Evolutionary conservation across 2,888 invertebrate species (phyloP).

Genomic region (Netelia fuscicornis): DNA sequence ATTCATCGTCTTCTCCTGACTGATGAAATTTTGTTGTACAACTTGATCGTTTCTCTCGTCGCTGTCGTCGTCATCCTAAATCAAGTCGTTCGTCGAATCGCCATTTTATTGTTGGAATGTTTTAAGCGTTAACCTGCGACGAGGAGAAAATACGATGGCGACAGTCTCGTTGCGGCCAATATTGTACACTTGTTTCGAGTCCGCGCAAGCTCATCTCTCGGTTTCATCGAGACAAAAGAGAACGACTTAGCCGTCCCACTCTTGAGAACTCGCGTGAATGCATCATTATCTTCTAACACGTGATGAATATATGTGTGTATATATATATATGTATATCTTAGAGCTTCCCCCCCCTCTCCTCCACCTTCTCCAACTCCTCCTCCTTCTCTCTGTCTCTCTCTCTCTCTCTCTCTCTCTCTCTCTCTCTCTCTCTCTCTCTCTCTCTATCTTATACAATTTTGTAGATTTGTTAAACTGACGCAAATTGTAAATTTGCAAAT

Average conservation of each 20-base stretch:
- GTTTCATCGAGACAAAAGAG: slow-evolving; percentile 12
- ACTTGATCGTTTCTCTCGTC: neutral
- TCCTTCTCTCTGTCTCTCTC: no score
- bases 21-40: neutral
- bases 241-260: slow-evolving; percentile 15
- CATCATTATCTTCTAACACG: slow-evolving; percentile 26
- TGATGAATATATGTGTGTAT: neutral
- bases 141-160: neutral
- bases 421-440: no score
- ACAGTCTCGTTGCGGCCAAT: slow-evolving; percentile 11
- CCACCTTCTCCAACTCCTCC: no score
- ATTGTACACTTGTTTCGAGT: slow-evolving; percentile 17
- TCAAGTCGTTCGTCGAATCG: neutral
- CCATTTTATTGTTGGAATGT: neutral
- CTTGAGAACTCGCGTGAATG: slow-evolving; percentile 20
- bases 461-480: no score
- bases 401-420: no score
- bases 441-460: no score
- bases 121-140: neutral
- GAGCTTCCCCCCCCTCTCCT: no score
- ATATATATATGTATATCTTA: no score
- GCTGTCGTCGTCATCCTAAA: neutral
- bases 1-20: neutral
- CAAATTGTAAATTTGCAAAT: no score
- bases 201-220: slow-evolving; percentile 17